A percentile compares a stretch with the other conserved stretches of the same genome.
Evolutionary conservation across 2,888 invertebrate genomes (phyloP).

Genomic region (Trichopria drosophilae): DNA sequence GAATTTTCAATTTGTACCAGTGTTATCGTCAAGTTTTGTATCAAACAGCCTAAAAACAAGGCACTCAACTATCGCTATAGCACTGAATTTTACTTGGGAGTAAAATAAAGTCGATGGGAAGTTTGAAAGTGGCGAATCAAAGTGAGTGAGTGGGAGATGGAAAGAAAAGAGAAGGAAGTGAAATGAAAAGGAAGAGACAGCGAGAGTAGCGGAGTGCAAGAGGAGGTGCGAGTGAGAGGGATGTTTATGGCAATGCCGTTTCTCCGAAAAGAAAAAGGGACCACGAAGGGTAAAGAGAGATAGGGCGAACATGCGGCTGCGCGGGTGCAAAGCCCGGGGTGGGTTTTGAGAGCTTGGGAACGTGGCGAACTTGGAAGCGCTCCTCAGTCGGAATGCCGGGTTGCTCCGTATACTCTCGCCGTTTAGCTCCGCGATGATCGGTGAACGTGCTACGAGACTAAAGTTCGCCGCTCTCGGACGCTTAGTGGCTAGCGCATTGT

Average conservation of each 20-base stretch:
- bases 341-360: conserved; percentile 28
- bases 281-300: no score
- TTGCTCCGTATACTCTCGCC: conserved; percentile 50
- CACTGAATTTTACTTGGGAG: no score
- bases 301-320: conserved; percentile 32
- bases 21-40: no score
- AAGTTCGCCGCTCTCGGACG: conserved; percentile 28
- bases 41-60: no score
- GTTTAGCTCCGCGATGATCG: conserved; percentile 50
- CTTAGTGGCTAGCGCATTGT: neutral
- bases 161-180: no score
- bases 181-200: conserved; percentile 30
- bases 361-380: conserved; percentile 37
- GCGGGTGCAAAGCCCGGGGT: conserved; percentile 27
- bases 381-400: conserved; percentile 58
- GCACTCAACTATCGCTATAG: no score
- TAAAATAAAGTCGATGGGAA: no score
- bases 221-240: conserved; percentile 32
- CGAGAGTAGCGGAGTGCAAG: conserved; percentile 23
- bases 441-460: conserved; percentile 41
- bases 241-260: no score
- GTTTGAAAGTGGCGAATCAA: no score
- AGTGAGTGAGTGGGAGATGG: no score
- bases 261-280: no score
- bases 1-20: no score